Conservation (phyloP, 37 sponge, comb jelly and placozoan species). For the Ephydatia muelleri region DNA sequence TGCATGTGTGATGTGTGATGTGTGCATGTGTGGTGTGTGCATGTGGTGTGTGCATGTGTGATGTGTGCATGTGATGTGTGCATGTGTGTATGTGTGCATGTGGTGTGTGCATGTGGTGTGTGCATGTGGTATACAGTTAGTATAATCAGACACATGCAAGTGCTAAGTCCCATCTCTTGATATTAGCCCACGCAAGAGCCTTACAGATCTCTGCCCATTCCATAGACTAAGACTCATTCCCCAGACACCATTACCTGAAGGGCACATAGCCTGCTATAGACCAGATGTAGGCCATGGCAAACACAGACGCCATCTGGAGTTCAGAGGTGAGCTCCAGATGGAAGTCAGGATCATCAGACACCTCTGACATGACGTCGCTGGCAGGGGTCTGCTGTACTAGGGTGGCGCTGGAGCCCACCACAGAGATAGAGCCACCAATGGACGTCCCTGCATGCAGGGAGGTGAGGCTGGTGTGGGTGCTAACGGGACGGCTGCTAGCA, state of each 20-base stretch:
- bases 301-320: slow-evolving; percentile 28
- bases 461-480: neutral
- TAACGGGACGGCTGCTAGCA: slow-evolving; percentile 11
- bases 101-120: too few species aligned
- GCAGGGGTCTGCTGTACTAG: slow-evolving; percentile 1
- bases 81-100: neutral
- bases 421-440: neutral
- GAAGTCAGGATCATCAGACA: slow-evolving; percentile 29
- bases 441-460: neutral
- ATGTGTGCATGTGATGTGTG: neutral
- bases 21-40: neutral
- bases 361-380: slow-evolving; percentile 23
- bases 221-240: neutral
- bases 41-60: neutral
- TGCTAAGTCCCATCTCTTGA: too few species aligned
- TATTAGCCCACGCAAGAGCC: too few species aligned
- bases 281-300: slow-evolving; percentile 61
- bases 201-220: too few species aligned
- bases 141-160: too few species aligned
- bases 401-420: neutral
- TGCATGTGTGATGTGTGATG: neutral
- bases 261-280: slow-evolving; percentile 59
- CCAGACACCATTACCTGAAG: slow-evolving; percentile 19
- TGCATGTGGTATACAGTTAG: too few species aligned
- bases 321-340: slow-evolving; percentile 19